phyloP scores from a whole-genome alignment of 1,140 invertebrate genomes.

The Euborellia annulipes region DNA sequence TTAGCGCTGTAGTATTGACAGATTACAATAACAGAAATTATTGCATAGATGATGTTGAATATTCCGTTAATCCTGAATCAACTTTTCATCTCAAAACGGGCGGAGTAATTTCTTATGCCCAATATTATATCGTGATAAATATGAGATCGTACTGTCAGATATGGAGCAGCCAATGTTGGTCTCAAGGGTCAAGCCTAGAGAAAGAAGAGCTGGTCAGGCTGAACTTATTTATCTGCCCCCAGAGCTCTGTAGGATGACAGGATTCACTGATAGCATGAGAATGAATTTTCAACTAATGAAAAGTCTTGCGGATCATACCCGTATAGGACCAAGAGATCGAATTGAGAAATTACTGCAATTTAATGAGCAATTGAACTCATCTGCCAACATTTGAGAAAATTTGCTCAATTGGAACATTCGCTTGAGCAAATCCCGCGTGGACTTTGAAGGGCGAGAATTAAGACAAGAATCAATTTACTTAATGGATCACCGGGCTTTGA shows the following conservation, averaged over 20 bases:
- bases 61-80: conserved; percentile 42
- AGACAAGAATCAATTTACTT: no score
- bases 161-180: conserved; percentile 44
- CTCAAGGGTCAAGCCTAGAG: conserved; percentile 37
- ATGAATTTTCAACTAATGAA: conserved; percentile 41
- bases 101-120: conserved; percentile 41
- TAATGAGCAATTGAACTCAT: conserved; percentile 36
- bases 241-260: conserved; percentile 55
- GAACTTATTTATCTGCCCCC: conserved; percentile 51
- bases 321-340: conserved; percentile 39
- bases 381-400: no score
- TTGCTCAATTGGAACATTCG: no score
- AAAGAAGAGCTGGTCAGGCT: conserved; percentile 38
- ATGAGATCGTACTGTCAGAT: conserved; percentile 39
- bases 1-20: conserved; percentile 33
- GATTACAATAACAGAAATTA: conserved; percentile 61
- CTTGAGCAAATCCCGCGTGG: no score
- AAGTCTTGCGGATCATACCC: conserved; percentile 41
- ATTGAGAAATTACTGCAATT: conserved; percentile 43
- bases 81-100: conserved; percentile 48
- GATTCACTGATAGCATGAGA: conserved; percentile 26
- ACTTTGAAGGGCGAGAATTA: no score
- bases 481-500: no score
- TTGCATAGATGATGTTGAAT: conserved; percentile 67
- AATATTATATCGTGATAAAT: conserved; percentile 65